Percentiles rank a stretch among this genome's conserved stretches.
These are phyloP conservation scores for Alectoris magna DNA, from an alignment of 2,797 vertebrate genomes.

Conservation along the genomic window DNA sequence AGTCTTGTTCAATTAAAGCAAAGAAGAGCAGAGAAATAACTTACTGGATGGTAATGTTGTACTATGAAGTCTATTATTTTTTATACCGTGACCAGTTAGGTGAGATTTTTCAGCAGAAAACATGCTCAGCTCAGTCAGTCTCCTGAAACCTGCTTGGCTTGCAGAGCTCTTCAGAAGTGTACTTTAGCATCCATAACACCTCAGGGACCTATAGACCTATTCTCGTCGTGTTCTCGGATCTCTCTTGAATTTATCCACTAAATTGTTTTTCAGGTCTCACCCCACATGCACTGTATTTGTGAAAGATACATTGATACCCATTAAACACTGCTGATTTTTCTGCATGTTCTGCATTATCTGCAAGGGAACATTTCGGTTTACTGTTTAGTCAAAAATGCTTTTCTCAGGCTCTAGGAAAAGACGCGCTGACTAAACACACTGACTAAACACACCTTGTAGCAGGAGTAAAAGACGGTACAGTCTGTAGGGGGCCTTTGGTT, in stretches of 20 bases:
- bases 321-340: neutral
- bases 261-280: neutral
- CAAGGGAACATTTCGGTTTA: neutral
- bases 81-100: neutral
- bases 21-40: neutral
- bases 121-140: neutral
- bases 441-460: neutral
- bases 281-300: neutral
- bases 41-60: neutral
- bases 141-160: neutral
- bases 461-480: neutral
- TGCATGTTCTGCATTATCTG: neutral
- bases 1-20: neutral
- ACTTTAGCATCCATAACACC: neutral
- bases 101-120: neutral
- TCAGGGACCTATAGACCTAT: neutral
- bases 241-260: neutral
- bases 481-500: neutral
- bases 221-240: neutral
- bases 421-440: neutral
- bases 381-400: neutral
- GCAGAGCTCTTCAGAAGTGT: neutral
- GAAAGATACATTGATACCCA: neutral
- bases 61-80: neutral
- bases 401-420: neutral